Conservation (phyloP, 2,797 vertebrate genomes). For the Rhinella marina region DNA sequence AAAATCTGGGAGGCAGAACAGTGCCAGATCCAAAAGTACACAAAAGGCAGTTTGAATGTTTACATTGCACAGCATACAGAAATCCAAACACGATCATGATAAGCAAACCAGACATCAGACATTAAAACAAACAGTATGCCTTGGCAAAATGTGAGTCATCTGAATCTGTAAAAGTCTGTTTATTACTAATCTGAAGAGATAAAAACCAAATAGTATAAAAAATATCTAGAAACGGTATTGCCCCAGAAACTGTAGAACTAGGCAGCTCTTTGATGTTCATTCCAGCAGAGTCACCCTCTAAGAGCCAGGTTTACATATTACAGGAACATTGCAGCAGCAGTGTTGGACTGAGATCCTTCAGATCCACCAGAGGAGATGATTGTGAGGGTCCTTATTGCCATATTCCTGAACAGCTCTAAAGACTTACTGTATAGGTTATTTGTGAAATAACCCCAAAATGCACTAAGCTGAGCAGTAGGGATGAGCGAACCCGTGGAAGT, state of each 20-base stretch:
- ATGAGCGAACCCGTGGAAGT: too few relatives aligned
- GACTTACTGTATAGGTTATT: too few relatives aligned
- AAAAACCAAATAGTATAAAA: not conserved
- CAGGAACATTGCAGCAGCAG: not conserved
- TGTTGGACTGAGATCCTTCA: not conserved
- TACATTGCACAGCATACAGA: constrained; percentile 43
- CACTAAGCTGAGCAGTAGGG: too few relatives aligned
- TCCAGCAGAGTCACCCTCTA: not conserved
- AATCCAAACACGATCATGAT: constrained; percentile 43
- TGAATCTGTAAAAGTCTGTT: constrained; percentile 7
- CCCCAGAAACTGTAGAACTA: not conserved
- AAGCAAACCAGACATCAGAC: constrained; percentile 53
- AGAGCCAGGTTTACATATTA: not conserved
- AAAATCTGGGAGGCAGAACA: constrained; percentile 11
- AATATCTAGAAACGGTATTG: too few relatives aligned
- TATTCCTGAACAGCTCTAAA: too few relatives aligned
- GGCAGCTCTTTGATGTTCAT: not conserved
- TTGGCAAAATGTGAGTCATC: constrained; percentile 42
- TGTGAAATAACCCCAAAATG: too few relatives aligned
- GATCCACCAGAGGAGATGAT: too few relatives aligned
- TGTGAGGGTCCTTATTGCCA: too few relatives aligned
- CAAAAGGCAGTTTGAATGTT: constrained; percentile 32
- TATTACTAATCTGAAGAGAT: not conserved
- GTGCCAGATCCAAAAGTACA: constrained; percentile 26
- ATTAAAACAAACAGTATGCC: constrained; percentile 40